A percentile compares a stretch with the other conserved stretches of the same genome.
These are phyloP conservation scores for Holocentrus rufus DNA, from an alignment of 2,797 vertebrate genomes.

Conservation along the genomic window DNA sequence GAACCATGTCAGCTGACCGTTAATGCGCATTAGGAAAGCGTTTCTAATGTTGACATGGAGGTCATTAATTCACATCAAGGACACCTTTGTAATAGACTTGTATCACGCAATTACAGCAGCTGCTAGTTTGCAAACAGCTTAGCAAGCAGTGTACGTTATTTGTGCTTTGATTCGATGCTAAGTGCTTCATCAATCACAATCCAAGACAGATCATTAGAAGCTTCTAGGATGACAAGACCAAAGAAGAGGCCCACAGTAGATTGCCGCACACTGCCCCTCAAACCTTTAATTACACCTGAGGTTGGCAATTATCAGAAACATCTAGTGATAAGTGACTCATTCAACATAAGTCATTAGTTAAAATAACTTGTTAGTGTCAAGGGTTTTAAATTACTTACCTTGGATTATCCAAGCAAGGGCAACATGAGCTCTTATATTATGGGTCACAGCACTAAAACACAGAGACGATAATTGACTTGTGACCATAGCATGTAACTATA, in stretches of 20 bases:
- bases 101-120: constrained; percentile 61
- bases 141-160: constrained; percentile 66
- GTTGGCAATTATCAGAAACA: constrained; percentile 73
- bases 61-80: constrained; percentile 75
- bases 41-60: constrained; percentile 60
- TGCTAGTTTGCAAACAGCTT: constrained; percentile 74
- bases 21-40: constrained; percentile 44
- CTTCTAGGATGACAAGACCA: constrained; percentile 76
- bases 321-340: constrained; percentile 70
- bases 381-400: constrained; percentile 51
- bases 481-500: neutral
- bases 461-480: neutral
- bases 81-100: constrained; percentile 72
- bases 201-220: constrained; percentile 76
- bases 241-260: constrained; percentile 72
- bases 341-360: constrained; percentile 67
- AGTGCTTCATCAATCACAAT: constrained; percentile 82
- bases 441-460: neutral
- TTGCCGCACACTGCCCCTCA: constrained; percentile 70
- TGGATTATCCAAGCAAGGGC: constrained; percentile 14
- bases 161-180: constrained; percentile 72
- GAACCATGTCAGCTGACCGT: constrained; percentile 53
- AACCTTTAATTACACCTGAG: constrained; percentile 74
- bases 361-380: constrained; percentile 67
- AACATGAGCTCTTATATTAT: neutral